phyloP scores from a whole-genome alignment of 2,797 vertebrate genomes.

The Okamejei kenojei region DNA sequence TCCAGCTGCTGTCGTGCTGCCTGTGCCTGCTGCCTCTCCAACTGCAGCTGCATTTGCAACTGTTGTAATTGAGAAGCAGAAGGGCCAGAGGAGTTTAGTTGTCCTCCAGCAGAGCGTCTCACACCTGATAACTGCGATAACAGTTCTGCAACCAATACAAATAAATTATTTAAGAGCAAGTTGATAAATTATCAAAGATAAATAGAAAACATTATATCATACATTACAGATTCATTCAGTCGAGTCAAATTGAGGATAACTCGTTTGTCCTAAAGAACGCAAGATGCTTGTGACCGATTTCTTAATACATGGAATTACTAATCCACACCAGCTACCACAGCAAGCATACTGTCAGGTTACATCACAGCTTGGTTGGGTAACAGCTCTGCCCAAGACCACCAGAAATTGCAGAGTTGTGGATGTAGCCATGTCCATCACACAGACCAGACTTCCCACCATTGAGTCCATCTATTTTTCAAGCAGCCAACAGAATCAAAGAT shows the following conservation, averaged over 20 bases:
- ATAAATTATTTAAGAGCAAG: slow-evolving; percentile 37
- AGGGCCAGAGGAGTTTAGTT: slow-evolving; percentile 92
- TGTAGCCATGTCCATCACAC: too few relatives aligned
- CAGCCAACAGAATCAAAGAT: too few relatives aligned
- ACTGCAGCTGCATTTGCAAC: slow-evolving; percentile 96
- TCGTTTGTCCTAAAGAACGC: too few relatives aligned
- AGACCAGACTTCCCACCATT: too few relatives aligned
- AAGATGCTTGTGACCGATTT: too few relatives aligned
- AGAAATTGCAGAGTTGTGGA: too few relatives aligned
- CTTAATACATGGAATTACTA: too few relatives aligned
- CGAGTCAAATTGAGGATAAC: neutral
- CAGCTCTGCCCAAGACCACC: too few relatives aligned
- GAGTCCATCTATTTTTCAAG: too few relatives aligned
- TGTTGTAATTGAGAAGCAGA: slow-evolving; percentile 96
- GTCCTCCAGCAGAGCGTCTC: slow-evolving; percentile 87
- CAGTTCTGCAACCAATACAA: slow-evolving; percentile 69
- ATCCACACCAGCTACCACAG: too few relatives aligned
- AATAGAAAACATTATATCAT: neutral
- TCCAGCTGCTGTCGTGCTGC: slow-evolving; percentile 91
- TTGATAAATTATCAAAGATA: neutral
- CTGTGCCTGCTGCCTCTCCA: slow-evolving; percentile 92
- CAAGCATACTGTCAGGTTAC: too few relatives aligned
- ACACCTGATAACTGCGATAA: slow-evolving; percentile 96
- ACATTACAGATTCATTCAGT: neutral
- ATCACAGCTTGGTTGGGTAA: too few relatives aligned